phyloP scores from a whole-genome alignment of 2,888 invertebrate genomes.

The Iselma pallidipennis region DNA sequence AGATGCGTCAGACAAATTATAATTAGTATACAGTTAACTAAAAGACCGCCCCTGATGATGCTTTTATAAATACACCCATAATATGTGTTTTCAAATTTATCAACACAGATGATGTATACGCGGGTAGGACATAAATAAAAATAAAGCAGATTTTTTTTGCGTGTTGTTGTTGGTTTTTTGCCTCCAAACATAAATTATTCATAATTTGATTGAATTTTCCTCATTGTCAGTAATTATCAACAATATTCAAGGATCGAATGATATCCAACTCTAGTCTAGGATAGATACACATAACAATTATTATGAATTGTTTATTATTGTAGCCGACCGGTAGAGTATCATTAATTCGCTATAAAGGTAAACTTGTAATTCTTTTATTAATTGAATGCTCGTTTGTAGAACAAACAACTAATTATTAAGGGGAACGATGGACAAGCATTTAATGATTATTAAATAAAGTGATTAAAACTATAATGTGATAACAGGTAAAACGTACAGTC shows the following conservation, averaged over 20 bases:
- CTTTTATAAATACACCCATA: not conserved
- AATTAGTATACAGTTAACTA: conserved; percentile 14
- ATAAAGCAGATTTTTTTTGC: not conserved
- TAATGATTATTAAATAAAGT: conserved; percentile 29
- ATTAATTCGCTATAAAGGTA: conserved; percentile 39
- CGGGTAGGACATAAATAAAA: no score
- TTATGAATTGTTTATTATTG: conserved; percentile 34
- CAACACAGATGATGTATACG: no score
- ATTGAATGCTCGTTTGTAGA: conserved; percentile 42
- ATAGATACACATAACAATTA: conserved; percentile 36
- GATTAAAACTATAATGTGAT: conserved; percentile 28
- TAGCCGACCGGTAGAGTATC: conserved; percentile 29
- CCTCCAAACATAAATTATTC: no score
- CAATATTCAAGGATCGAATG: not conserved
- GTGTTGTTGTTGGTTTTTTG: not conserved
- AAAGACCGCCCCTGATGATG: not conserved
- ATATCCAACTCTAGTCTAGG: not conserved
- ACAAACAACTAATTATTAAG: conserved; percentile 43
- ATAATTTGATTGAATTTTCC: no score
- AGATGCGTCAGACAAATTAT: conserved; percentile 20
- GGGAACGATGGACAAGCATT: conserved; percentile 21
- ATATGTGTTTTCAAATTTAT: not conserved
- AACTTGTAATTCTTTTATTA: conserved; percentile 45
- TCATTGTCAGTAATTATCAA: not conserved
- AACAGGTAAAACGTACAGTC: no score